Evolutionary conservation across 2,113 vertebrate species (phyloP).

Genomic region (Cyprinus carpio): DNA sequence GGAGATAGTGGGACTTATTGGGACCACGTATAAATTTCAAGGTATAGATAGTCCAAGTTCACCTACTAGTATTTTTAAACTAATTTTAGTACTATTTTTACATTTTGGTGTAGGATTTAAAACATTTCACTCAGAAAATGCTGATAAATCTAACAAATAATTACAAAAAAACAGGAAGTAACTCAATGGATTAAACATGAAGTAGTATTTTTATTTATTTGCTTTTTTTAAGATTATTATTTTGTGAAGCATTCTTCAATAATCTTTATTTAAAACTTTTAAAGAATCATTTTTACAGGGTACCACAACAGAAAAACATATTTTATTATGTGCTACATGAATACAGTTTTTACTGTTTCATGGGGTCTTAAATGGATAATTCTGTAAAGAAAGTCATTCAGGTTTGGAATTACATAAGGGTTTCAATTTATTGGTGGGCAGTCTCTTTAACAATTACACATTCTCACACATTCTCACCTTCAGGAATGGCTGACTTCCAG

Average conservation of each 20-base stretch:
- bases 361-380: background rate
- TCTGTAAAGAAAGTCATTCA: background rate
- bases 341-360: background rate
- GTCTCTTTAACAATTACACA: background rate
- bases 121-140: background rate
- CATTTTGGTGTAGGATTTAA: background rate
- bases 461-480: background rate
- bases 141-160: too few species aligned
- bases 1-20: slow-evolving; percentile 85
- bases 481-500: slow-evolving; percentile 88
- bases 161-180: too few species aligned
- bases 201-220: too few species aligned
- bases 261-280: too few species aligned
- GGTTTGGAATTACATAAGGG: background rate
- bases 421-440: background rate
- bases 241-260: too few species aligned
- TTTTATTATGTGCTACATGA: background rate
- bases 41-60: slow-evolving; percentile 67
- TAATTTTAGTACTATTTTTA: background rate
- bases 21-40: slow-evolving; percentile 94
- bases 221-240: too few species aligned
- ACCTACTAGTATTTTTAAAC: background rate
- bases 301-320: too few species aligned
- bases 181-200: too few species aligned
- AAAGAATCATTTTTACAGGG: too few species aligned